Evolutionary conservation across 2,888 invertebrate species (phyloP).

Genomic region (Drosophila borealis): DNA sequence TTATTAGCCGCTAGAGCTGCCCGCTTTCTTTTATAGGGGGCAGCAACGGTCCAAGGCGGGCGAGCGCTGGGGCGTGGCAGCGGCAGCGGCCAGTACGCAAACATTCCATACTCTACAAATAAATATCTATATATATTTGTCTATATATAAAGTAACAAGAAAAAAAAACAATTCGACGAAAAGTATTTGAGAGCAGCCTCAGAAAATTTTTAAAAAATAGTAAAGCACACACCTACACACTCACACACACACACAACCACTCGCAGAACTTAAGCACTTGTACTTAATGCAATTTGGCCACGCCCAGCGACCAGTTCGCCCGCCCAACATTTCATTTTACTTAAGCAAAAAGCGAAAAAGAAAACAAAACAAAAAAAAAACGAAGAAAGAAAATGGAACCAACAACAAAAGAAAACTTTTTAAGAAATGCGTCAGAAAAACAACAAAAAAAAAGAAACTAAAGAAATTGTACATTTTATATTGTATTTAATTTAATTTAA

Average conservation of each 20-base stretch:
- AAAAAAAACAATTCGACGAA: slow-evolving; percentile 22
- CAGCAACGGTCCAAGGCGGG: slow-evolving; percentile 59
- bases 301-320: slow-evolving; percentile 58
- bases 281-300: slow-evolving; percentile 74
- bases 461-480: slow-evolving; percentile 76
- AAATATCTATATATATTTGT: slow-evolving; percentile 1
- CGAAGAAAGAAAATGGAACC: slow-evolving; percentile 53
- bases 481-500: slow-evolving; percentile 74
- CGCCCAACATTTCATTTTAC: slow-evolving; percentile 68
- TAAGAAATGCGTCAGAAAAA: slow-evolving; percentile 35
- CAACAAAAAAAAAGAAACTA: slow-evolving; percentile 26
- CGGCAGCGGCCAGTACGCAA: slow-evolving; percentile 45
- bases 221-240: slow-evolving; percentile 19
- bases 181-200: slow-evolving; percentile 52
- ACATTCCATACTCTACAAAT: slow-evolving; percentile 53
- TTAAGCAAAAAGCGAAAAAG: slow-evolving; percentile 52
- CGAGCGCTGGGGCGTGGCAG: slow-evolving; percentile 48
- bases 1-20: slow-evolving; percentile 57
- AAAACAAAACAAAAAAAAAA: slow-evolving; percentile 13
- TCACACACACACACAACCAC: slow-evolving; percentile 23
- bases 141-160: background rate
- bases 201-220: slow-evolving; percentile 4
- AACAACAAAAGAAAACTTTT: slow-evolving; percentile 59
- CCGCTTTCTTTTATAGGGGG: slow-evolving; percentile 19
- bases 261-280: slow-evolving; percentile 71